Evolutionary conservation across 2,797 vertebrate species (phyloP).

Genomic region (Pipistrellus kuhlii): DNA sequence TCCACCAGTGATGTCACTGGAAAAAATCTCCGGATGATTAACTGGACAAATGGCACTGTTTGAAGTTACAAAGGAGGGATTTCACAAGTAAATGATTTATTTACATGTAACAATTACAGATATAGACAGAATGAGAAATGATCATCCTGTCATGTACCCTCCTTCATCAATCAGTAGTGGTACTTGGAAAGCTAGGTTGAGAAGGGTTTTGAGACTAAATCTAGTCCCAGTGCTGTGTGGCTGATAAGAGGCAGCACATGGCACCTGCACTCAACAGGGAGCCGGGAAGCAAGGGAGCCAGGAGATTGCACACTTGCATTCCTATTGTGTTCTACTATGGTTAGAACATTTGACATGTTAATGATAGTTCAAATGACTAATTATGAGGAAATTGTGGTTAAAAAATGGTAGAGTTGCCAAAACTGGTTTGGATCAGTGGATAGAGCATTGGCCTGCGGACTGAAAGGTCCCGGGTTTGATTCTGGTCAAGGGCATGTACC

Average conservation of each 20-base stretch:
- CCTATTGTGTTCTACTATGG: not conserved
- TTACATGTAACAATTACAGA: not conserved
- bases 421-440: no score
- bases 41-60: not conserved
- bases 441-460: no score
- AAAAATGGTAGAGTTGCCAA: not conserved
- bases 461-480: no score
- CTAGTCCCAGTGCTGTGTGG: not conserved
- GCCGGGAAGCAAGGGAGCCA: not conserved
- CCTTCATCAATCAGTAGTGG: not conserved
- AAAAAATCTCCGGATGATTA: constrained; percentile 14
- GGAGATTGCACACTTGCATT: not conserved
- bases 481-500: no score
- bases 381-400: not conserved
- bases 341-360: not conserved
- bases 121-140: not conserved
- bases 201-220: not conserved
- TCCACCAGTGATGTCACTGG: constrained; percentile 13
- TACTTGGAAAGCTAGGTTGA: not conserved
- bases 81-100: constrained; percentile 52
- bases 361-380: not conserved
- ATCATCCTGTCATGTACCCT: not conserved
- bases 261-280: not conserved
- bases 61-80: constrained; percentile 16
- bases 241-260: not conserved